These are phyloP conservation scores for Oreocharis arfaki DNA, from an alignment of 2,113 vertebrate species.

Conservation along the genomic window DNA sequence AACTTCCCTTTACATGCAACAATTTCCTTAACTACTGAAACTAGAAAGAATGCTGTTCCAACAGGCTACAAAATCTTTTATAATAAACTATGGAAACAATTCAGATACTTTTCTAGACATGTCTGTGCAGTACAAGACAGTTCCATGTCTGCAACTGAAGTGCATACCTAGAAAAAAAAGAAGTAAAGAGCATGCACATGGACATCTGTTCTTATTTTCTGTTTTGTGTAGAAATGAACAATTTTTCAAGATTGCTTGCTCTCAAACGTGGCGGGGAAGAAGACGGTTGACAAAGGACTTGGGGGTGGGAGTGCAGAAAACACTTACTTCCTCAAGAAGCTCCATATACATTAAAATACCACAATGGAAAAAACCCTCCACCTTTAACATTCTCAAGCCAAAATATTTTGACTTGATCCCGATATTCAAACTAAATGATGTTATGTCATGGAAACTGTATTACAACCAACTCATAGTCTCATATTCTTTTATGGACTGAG, in stretches of 20 bases:
- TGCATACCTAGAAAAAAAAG: background rate
- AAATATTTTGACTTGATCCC: background rate
- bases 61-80: background rate
- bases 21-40: background rate
- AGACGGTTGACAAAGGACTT: background rate
- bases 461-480: background rate
- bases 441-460: background rate
- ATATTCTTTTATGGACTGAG: background rate
- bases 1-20: background rate
- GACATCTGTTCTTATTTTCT: background rate
- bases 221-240: background rate
- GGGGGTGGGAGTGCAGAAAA: background rate
- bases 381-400: background rate
- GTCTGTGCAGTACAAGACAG: background rate
- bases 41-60: background rate
- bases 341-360: background rate
- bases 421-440: background rate
- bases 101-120: constrained; percentile 10
- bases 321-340: background rate
- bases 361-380: background rate
- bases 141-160: background rate
- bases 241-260: background rate
- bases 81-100: background rate
- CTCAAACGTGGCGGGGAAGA: background rate
- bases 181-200: background rate